Conservation (phyloP, 2,113 vertebrate species). For the Antennarius striatus region DNA sequence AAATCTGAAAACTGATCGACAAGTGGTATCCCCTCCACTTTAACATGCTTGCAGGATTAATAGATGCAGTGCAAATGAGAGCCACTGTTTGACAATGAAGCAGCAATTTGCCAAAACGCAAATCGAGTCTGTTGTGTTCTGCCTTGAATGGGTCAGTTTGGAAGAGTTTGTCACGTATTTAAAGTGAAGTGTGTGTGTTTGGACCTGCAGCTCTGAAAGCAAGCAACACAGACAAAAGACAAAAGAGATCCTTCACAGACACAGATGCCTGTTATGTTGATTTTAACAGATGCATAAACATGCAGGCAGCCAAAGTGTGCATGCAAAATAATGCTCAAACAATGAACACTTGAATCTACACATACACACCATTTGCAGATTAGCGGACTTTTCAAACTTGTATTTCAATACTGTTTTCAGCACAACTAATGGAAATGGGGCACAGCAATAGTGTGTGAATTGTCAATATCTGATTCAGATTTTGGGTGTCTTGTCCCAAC, state of each 20-base stretch:
- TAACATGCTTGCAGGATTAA: constrained; percentile 63
- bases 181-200: constrained; percentile 67
- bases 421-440: constrained; percentile 63
- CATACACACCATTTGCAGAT: constrained; percentile 52
- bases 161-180: constrained; percentile 69
- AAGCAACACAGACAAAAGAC: constrained; percentile 70
- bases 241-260: constrained; percentile 66
- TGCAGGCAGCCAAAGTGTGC: constrained; percentile 34
- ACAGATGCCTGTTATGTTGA: constrained; percentile 72
- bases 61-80: constrained; percentile 54
- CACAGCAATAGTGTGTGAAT: constrained; percentile 51
- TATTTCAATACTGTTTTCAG: constrained; percentile 52
- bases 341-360: constrained; percentile 21
- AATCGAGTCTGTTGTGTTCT: constrained; percentile 66
- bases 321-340: background rate
- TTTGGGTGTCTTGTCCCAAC: constrained; percentile 46
- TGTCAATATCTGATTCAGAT: constrained; percentile 64
- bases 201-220: constrained; percentile 67
- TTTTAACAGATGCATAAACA: constrained; percentile 51
- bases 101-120: constrained; percentile 67
- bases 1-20: constrained; percentile 52
- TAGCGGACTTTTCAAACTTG: constrained; percentile 55
- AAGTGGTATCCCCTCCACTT: constrained; percentile 40
- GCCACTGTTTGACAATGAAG: constrained; percentile 72
- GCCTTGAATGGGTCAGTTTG: constrained; percentile 70